Percentiles rank a stretch among this genome's conserved stretches.
phyloP scores from a whole-genome alignment of 2,888 invertebrate genomes.

The Aspidapion aeneum region DNA sequence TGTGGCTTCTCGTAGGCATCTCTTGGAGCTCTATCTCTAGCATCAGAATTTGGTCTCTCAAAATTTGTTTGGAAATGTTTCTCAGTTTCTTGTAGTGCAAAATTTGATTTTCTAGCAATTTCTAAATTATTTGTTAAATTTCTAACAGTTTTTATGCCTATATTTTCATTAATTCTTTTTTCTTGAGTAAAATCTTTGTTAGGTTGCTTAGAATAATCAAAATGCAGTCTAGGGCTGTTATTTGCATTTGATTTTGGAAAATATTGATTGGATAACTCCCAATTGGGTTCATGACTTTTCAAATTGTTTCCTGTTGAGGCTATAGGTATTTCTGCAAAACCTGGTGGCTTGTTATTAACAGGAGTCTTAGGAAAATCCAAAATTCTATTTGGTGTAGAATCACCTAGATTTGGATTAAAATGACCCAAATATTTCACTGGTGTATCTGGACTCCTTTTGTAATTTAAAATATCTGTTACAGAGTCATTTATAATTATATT shows the following conservation, averaged over 20 bases:
- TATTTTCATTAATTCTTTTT: background rate
- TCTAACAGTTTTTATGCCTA: background rate
- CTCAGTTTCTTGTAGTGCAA: background rate
- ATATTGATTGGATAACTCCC: background rate
- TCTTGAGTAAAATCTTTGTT: background rate
- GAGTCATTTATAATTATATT: slow-evolving; percentile 26
- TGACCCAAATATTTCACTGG: background rate
- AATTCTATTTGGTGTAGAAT: slow-evolving; percentile 2
- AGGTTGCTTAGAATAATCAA: background rate
- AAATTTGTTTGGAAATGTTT: slow-evolving; percentile 1
- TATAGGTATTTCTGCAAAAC: no score
- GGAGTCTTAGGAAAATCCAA: background rate
- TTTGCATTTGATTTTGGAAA: background rate
- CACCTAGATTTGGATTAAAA: background rate
- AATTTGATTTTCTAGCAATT: background rate
- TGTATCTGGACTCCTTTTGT: slow-evolving; percentile 22
- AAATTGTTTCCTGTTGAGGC: background rate
- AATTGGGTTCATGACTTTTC: background rate
- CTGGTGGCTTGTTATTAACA: background rate
- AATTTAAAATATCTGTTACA: slow-evolving; percentile 37
- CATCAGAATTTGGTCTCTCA: background rate
- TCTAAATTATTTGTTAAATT: background rate
- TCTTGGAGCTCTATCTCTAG: background rate
- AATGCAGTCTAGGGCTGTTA: background rate
- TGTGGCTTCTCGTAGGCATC: background rate